phyloP scores from a whole-genome alignment of 64 coral and sea anemone species.

The Stichodactyla mertensii region DNA sequence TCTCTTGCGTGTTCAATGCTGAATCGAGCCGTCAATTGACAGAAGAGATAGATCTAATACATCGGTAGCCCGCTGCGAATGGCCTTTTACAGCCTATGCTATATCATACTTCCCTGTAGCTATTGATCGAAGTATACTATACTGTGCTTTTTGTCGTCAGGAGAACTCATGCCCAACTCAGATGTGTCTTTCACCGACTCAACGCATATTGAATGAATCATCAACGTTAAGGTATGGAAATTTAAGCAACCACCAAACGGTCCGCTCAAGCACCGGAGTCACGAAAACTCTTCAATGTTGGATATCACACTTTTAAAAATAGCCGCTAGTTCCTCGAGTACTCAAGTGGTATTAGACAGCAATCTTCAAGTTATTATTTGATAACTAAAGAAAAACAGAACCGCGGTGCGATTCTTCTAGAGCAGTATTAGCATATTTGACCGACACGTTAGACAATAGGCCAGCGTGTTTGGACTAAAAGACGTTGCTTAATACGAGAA shows the following conservation, averaged over 20 bases:
- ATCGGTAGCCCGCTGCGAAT: not conserved
- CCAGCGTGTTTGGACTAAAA: not conserved
- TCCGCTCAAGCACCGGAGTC: not conserved
- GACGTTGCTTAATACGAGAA: not conserved
- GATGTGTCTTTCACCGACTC: slow-evolving; percentile 3
- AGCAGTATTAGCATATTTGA: slow-evolving; percentile 13
- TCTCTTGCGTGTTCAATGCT: not conserved
- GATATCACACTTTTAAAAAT: not conserved
- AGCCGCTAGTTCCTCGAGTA: not conserved
- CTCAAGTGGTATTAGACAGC: not conserved
- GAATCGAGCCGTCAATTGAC: not conserved
- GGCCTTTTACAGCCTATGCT: slow-evolving; percentile 1
- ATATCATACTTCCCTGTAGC: slow-evolving; percentile 5
- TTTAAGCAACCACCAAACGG: not conserved
- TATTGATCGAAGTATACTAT: not conserved
- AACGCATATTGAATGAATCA: slow-evolving; percentile 7
- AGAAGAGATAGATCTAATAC: not conserved
- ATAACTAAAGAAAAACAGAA: not conserved
- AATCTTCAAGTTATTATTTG: slow-evolving; percentile 19
- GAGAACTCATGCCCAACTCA: not conserved
- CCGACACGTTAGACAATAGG: not conserved
- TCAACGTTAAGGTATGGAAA: not conserved
- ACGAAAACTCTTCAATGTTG: not conserved
- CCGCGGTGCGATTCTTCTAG: not conserved
- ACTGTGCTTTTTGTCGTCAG: not conserved